A percentile compares a stretch with the other conserved stretches of the same genome.
Conservation (phyloP, 2,113 vertebrate species). For the Chroicocephalus ridibundus region DNA sequence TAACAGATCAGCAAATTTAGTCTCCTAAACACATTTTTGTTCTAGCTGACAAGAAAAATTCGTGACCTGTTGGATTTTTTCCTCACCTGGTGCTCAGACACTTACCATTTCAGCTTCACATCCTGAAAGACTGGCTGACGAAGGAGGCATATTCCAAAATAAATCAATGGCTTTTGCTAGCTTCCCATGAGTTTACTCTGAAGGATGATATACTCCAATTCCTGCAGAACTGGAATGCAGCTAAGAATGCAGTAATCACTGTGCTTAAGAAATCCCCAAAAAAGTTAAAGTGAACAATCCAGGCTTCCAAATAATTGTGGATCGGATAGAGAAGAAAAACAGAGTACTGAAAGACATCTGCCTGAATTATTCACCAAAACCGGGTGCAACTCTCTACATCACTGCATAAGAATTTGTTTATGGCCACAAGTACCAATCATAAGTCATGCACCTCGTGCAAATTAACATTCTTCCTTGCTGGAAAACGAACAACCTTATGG, state of each 20-base stretch:
- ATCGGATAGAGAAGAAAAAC: neutral
- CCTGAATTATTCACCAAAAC: neutral
- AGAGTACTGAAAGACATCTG: neutral
- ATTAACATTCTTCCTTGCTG: neutral
- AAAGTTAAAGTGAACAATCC: neutral
- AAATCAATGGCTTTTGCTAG: neutral
- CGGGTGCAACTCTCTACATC: neutral
- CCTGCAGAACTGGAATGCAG: neutral
- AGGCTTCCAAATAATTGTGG: neutral
- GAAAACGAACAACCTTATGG: neutral
- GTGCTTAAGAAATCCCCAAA: neutral
- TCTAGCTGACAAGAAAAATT: neutral
- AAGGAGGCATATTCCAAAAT: neutral
- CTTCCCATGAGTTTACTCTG: neutral
- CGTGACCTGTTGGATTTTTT: neutral
- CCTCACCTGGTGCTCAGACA: neutral
- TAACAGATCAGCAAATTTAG: neutral
- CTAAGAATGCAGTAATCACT: neutral
- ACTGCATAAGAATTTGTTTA: neutral
- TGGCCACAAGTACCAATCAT: neutral
- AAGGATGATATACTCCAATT: neutral
- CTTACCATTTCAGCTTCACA: neutral
- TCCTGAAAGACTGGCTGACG: neutral
- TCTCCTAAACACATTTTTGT: neutral
- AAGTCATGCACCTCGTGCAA: neutral